These are phyloP conservation scores for Cephus spinipes DNA, from an alignment of 2,888 invertebrate genomes.

Conservation along the genomic window DNA sequence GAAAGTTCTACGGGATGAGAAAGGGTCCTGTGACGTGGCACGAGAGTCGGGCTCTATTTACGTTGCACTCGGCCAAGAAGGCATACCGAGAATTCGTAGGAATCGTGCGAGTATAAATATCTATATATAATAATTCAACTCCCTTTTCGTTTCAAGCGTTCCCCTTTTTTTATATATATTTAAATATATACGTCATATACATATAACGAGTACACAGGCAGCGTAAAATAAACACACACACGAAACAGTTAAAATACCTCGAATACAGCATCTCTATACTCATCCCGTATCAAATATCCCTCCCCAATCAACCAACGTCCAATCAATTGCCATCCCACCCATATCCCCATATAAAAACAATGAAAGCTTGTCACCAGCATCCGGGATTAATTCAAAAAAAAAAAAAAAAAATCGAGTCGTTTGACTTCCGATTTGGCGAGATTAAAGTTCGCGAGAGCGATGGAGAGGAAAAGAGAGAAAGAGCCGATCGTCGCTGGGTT, in stretches of 20 bases:
- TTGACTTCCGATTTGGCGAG: not conserved
- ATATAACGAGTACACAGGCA: not conserved
- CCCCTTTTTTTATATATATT: not conserved
- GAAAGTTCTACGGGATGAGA: constrained; percentile 39
- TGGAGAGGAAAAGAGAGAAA: constrained; percentile 10
- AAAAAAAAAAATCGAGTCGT: not conserved
- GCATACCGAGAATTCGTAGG: not conserved
- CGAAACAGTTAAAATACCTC: not conserved
- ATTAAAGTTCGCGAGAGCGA: not conserved
- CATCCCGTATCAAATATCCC: not conserved
- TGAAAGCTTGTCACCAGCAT: not conserved
- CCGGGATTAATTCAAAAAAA: not conserved
- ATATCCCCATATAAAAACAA: not conserved
- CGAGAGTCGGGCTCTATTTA: not conserved
- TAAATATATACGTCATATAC: not conserved
- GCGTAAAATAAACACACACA: not conserved
- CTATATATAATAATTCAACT: not conserved
- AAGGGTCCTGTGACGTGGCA: not conserved
- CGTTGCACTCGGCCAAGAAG: not conserved
- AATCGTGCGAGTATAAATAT: not conserved
- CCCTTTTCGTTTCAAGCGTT: not conserved
- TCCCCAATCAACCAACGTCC: not conserved
- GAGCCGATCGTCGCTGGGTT: constrained; percentile 40
- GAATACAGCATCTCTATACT: not conserved
- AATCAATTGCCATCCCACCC: not conserved